Evolutionary conservation across 2,113 vertebrate genomes (phyloP), one percentile per base, ranked within the genome.

Genomic region (Alexandromys fortis): DNA sequence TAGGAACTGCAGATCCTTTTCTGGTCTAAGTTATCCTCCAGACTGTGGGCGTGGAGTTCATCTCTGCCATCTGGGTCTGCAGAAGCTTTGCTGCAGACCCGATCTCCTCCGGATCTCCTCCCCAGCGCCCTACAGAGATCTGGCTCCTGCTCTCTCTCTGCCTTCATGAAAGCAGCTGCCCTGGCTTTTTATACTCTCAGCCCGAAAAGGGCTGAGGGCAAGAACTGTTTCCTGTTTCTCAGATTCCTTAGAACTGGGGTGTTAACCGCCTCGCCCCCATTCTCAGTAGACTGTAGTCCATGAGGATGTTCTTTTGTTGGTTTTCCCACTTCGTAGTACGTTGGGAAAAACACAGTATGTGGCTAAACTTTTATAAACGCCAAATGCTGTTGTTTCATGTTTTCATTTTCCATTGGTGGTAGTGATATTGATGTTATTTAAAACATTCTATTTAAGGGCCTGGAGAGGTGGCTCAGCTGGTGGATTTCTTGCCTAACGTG

Each of bases 11-110:
- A 92, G 63, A 89, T 92, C 47, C 68, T 91, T 91, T 58, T 95
- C 63, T 79, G 89, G 73, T 94, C 96, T 82, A 92, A 89, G 86
- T 89, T 72, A 86, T 73, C 89, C 95, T 77, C 75, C 77, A 91
- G 86, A 95, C 89, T 85, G 49, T 2, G 93, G 92, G 90, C 42
- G 0, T 3, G 2, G 28, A 67, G 13, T 35, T 33, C 78, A 49
- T 78, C 33, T 67, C 52, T 9, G 89, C 38, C 73, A 21, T 78
- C 22, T 52, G 52, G 4, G 92, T 52, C 78, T 8, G 58, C 61
- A 55, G 38, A 21, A 78, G 86, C 83, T 95, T 63, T 77, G 91
- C 65, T 58, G 9, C 72, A 26, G n/a, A 77, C 87, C 73, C 75
- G 73, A 55, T 38, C 35, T 22, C 35, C 13, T 12, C 21, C 52